phyloP scores from a whole-genome alignment of 1,140 invertebrate genomes.

The Physella acuta region DNA sequence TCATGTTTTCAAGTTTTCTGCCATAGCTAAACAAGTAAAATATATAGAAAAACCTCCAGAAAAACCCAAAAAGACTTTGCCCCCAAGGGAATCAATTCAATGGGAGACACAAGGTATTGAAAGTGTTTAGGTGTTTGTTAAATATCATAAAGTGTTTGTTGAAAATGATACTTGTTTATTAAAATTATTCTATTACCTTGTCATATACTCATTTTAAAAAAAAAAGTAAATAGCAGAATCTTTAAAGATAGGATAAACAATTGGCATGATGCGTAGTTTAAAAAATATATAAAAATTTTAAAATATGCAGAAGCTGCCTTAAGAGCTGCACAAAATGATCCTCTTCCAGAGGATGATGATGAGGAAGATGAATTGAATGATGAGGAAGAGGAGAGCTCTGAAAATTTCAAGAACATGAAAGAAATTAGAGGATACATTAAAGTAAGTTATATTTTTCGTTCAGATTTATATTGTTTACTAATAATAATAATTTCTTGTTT shows the following conservation, averaged over 20 bases:
- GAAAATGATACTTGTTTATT: too few species aligned
- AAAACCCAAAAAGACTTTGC: background rate
- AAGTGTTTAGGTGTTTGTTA: too few species aligned
- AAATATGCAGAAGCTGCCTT: too few species aligned
- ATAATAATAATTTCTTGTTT: too few species aligned
- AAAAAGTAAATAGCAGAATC: too few species aligned
- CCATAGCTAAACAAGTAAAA: conserved; percentile 66
- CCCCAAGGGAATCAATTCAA: conserved; percentile 8
- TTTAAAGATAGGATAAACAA: too few species aligned
- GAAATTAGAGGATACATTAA: conserved; percentile 2
- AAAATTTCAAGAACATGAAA: background rate
- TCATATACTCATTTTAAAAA: too few species aligned
- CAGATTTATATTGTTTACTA: background rate
- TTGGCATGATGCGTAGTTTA: too few species aligned
- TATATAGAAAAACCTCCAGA: conserved; percentile 16
- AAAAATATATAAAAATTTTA: too few species aligned
- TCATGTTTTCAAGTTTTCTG: conserved; percentile 68
- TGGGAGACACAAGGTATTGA: conserved; percentile 20
- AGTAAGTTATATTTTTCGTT: background rate
- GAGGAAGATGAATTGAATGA: background rate
- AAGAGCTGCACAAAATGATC: conserved; percentile 1
- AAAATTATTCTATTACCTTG: too few species aligned
- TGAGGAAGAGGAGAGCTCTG: background rate
- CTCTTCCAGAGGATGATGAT: background rate
- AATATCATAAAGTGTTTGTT: too few species aligned